A percentile compares a stretch with the other conserved stretches of the same genome.
Evolutionary conservation across 2,888 invertebrate species (phyloP).

Genomic region (Hybos culiciformis): DNA sequence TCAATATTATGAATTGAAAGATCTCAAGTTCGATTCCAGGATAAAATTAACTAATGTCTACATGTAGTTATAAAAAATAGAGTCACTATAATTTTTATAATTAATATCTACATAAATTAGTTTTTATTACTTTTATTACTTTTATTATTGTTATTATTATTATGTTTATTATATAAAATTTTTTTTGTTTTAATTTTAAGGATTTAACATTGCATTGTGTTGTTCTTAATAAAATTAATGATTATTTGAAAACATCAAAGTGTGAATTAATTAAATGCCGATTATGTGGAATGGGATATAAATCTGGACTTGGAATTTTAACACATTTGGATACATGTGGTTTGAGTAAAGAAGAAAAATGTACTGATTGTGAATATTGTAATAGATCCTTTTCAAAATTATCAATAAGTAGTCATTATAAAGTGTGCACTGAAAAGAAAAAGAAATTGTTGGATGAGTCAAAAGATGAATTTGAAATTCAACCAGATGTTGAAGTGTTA

Average conservation of each 20-base stretch:
- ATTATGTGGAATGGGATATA: slow-evolving; percentile 21
- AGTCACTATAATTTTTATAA: no score
- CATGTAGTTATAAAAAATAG: no score
- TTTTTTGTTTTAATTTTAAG: slow-evolving; percentile 4
- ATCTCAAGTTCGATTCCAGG: no score
- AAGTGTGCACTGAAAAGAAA: slow-evolving; percentile 20
- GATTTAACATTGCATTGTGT: slow-evolving; percentile 18
- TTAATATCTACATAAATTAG: no score
- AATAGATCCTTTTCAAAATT: slow-evolving; percentile 17
- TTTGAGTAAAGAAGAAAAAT: slow-evolving; percentile 11
- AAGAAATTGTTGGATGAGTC: neutral
- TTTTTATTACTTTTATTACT: no score
- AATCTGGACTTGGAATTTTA: slow-evolving; percentile 25
- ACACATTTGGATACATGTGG: slow-evolving; percentile 27
- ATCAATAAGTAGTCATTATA: slow-evolving; percentile 17
- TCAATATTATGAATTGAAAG: no score
- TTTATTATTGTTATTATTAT: no score
- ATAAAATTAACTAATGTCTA: no score
- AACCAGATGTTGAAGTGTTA: slow-evolving; percentile 1
- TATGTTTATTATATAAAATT: no score
- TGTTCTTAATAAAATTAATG: slow-evolving; percentile 18
- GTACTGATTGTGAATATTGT: slow-evolving; percentile 22
- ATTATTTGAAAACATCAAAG: slow-evolving; percentile 17
- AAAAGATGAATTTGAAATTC: neutral
- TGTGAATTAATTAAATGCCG: slow-evolving; percentile 23